Evolutionary conservation across 1,140 invertebrate genomes (phyloP), one percentile per base, ranked within the genome.

Genomic region (Sitobion miscanthi): DNA sequence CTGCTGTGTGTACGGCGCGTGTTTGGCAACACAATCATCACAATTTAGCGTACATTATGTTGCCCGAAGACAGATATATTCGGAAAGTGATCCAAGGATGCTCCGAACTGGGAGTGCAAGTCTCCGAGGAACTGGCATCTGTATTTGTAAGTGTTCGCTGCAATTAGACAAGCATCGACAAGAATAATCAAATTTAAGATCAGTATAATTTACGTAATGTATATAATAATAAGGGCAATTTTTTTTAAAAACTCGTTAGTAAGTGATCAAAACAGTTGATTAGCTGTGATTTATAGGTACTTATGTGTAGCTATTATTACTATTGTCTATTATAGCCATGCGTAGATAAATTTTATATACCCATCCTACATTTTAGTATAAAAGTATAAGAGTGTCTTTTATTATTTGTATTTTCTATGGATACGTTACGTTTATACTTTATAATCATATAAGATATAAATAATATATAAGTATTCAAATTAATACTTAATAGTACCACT

Each of bases 61-160:
- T 35, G 23, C 57, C 8, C 2, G 25, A 57, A 42, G 82, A 42
- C 42, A 20, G 20, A 38, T 8, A 20, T n/a, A 57, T 85, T 57
- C 23, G 69, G 35, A 35, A n/a, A 30, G 91, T 85, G 77, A 42
- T 85, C n/a, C 45, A 93, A 85, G 47, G 82, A 38, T 85, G 91
- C 11, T 52, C 17, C 35, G 49, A 57, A 93, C 82, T 38, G 4
- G 91, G 77, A 9, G 82, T 85, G 8, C 91, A 57, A 57, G 91
- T 93, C 17, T 86, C 91, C 47, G 49, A 85, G 9, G 45, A 86
- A 57, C 20, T 93, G 35, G 49, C 91, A 30, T 85, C 82, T 1
- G 35, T 54, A 42, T 52, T 54, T 42, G 91, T 93, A 52, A 93
- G 91, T 86, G 69, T 14, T 30, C 42, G 3, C 42, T 30, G 25